phyloP scores from a whole-genome alignment of 2,113 vertebrate species.

The Delphinus delphis region DNA sequence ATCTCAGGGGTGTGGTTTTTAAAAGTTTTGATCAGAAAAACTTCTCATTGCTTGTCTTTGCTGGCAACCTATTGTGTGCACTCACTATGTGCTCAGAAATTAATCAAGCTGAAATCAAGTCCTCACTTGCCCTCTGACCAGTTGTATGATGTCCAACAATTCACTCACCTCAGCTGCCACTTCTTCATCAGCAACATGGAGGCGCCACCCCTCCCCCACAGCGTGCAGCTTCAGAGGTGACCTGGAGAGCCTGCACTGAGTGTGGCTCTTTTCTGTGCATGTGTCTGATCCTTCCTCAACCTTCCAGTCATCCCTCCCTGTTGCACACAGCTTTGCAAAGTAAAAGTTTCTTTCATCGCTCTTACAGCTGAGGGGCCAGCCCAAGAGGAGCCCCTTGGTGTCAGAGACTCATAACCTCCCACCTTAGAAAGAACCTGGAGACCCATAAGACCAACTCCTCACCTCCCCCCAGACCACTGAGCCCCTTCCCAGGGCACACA shows the following conservation, averaged over 20 bases:
- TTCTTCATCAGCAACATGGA: neutral
- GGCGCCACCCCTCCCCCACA: neutral
- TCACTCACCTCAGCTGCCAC: neutral
- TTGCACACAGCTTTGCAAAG: neutral
- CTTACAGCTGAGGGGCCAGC: neutral
- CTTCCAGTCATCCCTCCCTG: neutral
- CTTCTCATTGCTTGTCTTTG: neutral
- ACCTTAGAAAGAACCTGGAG: neutral
- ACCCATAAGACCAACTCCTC: neutral
- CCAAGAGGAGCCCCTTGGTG: neutral
- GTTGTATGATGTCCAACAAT: neutral
- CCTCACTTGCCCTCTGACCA: neutral
- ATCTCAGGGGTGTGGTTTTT: neutral
- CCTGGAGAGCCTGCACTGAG: neutral
- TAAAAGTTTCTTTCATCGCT: neutral
- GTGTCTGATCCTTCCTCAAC: neutral
- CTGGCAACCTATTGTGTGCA: neutral
- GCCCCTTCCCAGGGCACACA: neutral
- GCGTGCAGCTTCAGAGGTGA: neutral
- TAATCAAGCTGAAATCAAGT: neutral
- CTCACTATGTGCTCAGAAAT: neutral
- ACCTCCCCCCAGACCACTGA: neutral
- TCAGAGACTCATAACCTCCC: neutral
- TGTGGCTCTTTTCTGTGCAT: neutral
- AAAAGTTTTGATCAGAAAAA: neutral